These are phyloP conservation scores for Noctuana brunneofusca DNA, from an alignment of 2,888 invertebrate genomes.

Conservation along the genomic window DNA sequence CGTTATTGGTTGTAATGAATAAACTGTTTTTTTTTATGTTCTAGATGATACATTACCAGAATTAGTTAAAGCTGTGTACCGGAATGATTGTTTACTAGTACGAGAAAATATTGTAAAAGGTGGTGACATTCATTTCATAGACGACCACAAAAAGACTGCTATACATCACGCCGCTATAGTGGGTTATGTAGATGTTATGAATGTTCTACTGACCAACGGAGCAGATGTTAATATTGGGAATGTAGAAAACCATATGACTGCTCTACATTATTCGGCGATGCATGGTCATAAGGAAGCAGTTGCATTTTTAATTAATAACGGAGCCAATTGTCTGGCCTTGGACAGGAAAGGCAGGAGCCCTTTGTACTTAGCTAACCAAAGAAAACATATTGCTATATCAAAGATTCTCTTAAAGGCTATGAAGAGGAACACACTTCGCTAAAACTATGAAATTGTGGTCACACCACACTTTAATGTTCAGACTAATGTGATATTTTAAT, in stretches of 20 bases:
- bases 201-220: conserved; percentile 13
- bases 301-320: conserved; percentile 14
- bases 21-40: background rate
- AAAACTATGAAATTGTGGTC: too few relatives aligned
- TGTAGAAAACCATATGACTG: conserved; percentile 22
- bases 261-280: conserved; percentile 28
- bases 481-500: too few relatives aligned
- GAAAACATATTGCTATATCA: background rate
- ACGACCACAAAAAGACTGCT: conserved; percentile 19
- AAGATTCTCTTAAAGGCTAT: background rate
- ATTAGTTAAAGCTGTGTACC: conserved; percentile 2
- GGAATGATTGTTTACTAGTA: conserved; percentile 3
- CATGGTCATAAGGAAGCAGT: conserved; percentile 18
- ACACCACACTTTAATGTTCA: too few relatives aligned
- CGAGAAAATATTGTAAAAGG: conserved; percentile 5
- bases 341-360: background rate
- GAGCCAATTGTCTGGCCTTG: conserved; percentile 14
- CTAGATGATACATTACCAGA: background rate
- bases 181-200: conserved; percentile 7
- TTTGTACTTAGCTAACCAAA: background rate
- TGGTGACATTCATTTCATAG: conserved; percentile 11
- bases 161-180: conserved; percentile 27
- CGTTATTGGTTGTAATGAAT: background rate
- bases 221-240: conserved; percentile 22
- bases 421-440: too few relatives aligned